Evolutionary conservation across 2,113 vertebrate species (phyloP), one percentile per base, ranked within the genome.

Genomic region (Apodemus speciosus): DNA sequence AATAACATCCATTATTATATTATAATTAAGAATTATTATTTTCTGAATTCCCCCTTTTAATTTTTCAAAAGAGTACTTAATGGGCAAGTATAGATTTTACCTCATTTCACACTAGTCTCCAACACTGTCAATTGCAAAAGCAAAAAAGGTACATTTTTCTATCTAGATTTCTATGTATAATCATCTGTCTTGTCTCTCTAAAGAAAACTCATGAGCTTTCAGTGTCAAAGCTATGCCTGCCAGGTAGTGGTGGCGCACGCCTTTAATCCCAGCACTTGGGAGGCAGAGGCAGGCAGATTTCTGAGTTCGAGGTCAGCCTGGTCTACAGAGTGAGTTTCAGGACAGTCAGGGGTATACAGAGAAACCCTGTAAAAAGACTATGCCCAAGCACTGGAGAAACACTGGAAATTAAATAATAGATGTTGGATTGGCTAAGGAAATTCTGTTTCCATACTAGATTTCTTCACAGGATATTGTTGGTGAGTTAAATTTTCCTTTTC

Each of bases 401-500:
- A 90, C 0, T 51, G 23, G 71, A 38, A 95, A 90, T 76, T 35
- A 85, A 62, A 71, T 53, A 62, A 79, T n/a, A 84, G 77, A 23
- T 46, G 62, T 56, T 53, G 91, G 72, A 51, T 32, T 75, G 13
- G 68, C 66, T 86, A 83, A 83, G 23, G 51, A 86, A 76, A 49
- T 93, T 71, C 69, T 92, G n/a, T 87, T 71, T 75, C 81, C 60
- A 92, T 30, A 62, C 20, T 77, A 51, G 38, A 75, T 94, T 86
- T 73, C 86, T 89, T 80, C 46, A 13, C 2, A 64, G 69, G 2
- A 60, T 58, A 35, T 89, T 66, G 62, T 85, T 85, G 73, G 64
- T 86, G 93, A 88, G 43, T n/a, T 58, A 32, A 23, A 81, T 69
- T 64, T 73, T 91, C 56, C 89, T 94, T 88, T 56, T 92, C 69